Conservation (phyloP, 2,888 invertebrate species). For the Eristalinus sepulchralis region DNA sequence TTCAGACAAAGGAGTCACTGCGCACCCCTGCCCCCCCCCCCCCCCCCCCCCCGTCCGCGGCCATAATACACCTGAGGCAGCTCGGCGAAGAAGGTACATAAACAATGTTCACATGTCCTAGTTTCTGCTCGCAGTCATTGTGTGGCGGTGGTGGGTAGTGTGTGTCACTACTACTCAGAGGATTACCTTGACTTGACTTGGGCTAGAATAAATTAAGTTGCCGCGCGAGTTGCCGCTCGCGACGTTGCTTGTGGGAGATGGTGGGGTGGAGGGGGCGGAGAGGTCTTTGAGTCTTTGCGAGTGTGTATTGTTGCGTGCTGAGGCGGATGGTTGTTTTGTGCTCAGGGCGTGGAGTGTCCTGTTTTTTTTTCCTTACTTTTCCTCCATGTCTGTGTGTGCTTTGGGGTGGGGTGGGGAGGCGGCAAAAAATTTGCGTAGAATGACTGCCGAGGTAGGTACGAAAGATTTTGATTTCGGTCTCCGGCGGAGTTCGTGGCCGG, state of each 20-base stretch:
- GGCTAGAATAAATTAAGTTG: conserved; percentile 64
- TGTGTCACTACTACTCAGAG: conserved; percentile 23
- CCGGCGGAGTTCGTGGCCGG: neutral
- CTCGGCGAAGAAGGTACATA: conserved; percentile 40
- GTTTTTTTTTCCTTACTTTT: neutral
- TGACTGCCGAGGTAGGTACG: conserved; percentile 3
- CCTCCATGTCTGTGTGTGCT: neutral
- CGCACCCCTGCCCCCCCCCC: neutral
- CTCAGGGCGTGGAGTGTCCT: neutral
- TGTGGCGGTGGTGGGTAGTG: neutral
- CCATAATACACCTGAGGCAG: conserved; percentile 8
- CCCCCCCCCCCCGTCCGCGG: neutral
- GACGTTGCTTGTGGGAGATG: conserved; percentile 3
- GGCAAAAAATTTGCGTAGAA: neutral
- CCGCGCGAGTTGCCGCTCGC: conserved; percentile 33
- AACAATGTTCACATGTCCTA: conserved; percentile 58
- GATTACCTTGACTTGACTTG: conserved; percentile 66
- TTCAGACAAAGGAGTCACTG: conserved; percentile 27
- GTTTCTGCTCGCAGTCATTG: conserved; percentile 5
- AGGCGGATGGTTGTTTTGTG: neutral
- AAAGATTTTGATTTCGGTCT: neutral
- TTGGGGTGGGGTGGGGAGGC: neutral
- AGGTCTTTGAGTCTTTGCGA: no score
- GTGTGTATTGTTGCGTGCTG: neutral
- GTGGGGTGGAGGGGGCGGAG: no score